phyloP scores from a whole-genome alignment of 1,140 invertebrate genomes.

The Antheraea mylitta region DNA sequence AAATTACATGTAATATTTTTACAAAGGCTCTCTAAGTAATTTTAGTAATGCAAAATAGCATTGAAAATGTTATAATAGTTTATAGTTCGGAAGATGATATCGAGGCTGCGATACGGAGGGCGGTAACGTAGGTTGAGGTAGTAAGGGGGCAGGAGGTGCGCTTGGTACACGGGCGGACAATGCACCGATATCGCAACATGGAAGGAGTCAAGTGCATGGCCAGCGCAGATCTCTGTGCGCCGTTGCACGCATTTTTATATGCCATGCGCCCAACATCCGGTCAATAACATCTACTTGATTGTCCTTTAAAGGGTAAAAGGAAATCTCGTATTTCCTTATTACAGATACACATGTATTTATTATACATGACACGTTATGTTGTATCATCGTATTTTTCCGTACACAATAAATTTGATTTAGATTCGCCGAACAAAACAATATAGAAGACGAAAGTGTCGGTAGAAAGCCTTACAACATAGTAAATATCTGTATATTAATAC shows the following conservation, averaged over 20 bases:
- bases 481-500: too few relatives aligned
- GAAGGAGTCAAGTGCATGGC: constrained; percentile 66
- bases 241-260: constrained; percentile 39
- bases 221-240: constrained; percentile 45
- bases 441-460: too few relatives aligned
- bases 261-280: constrained; percentile 55
- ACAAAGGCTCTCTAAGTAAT: too few relatives aligned
- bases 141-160: constrained; percentile 24
- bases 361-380: background rate
- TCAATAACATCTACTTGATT: constrained; percentile 49
- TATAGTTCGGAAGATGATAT: too few relatives aligned
- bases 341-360: background rate
- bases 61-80: too few relatives aligned
- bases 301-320: constrained; percentile 18
- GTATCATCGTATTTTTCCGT: background rate
- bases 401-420: background rate
- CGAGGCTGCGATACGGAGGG: constrained; percentile 11
- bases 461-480: too few relatives aligned
- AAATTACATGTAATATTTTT: too few relatives aligned
- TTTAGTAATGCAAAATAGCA: too few relatives aligned
- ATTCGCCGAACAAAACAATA: background rate
- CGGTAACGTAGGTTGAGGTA: constrained; percentile 18
- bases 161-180: constrained; percentile 47
- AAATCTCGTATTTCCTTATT: background rate
- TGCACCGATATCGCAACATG: constrained; percentile 45